Evolutionary conservation across 2,888 invertebrate species (phyloP).

Genomic region (Eremobia ochroleuca): DNA sequence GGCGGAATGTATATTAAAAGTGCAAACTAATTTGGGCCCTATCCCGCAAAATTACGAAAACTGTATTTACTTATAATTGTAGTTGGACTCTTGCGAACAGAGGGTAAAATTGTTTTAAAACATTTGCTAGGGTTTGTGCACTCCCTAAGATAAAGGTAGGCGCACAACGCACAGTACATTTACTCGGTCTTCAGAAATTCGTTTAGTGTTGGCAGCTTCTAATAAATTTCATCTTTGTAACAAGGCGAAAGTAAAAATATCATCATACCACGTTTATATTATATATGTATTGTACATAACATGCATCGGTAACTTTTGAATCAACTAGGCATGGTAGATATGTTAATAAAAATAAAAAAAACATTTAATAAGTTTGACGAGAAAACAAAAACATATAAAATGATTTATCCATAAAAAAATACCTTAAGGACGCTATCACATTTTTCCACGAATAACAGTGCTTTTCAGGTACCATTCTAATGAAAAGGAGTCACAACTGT

Average conservation of each 20-base stretch:
- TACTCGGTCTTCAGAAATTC: background rate
- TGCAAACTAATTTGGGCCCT: too few species aligned
- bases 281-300: slow-evolving; percentile 72
- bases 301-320: slow-evolving; percentile 66
- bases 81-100: too few species aligned
- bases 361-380: slow-evolving; percentile 61
- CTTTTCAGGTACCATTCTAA: too few species aligned
- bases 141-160: background rate
- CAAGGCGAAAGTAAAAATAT: slow-evolving; percentile 55
- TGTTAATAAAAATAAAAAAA: slow-evolving; percentile 64
- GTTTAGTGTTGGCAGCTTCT: slow-evolving; percentile 1
- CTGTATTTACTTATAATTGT: too few species aligned
- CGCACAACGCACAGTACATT: background rate
- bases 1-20: too few species aligned
- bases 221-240: slow-evolving; percentile 25
- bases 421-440: too few species aligned
- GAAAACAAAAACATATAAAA: slow-evolving; percentile 67
- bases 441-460: too few species aligned
- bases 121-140: slow-evolving; percentile 5
- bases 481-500: too few species aligned
- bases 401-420: slow-evolving; percentile 63
- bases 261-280: slow-evolving; percentile 59
- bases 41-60: too few species aligned
- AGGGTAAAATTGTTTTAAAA: slow-evolving; percentile 7
- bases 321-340: slow-evolving; percentile 41